phyloP scores from a whole-genome alignment of 92 coral and sea anemone species.

The Zoanthus sansibaricus region DNA sequence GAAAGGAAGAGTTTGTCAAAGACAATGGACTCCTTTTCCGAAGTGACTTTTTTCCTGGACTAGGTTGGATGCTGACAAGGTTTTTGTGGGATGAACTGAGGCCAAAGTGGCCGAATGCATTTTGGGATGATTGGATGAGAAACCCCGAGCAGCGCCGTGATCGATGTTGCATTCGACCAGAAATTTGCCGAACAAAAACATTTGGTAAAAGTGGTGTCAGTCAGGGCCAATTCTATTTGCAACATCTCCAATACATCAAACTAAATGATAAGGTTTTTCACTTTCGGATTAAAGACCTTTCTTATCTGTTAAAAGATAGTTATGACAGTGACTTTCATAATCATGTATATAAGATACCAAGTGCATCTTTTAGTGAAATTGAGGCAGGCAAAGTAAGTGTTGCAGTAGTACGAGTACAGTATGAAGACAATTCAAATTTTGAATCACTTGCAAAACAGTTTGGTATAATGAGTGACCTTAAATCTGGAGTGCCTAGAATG shows the following conservation, averaged over 20 bases:
- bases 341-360: slow-evolving; percentile 73
- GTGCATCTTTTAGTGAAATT: slow-evolving; percentile 69
- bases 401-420: slow-evolving; percentile 75
- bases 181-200: slow-evolving; percentile 87
- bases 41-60: slow-evolving; percentile 92
- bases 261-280: slow-evolving; percentile 74
- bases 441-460: slow-evolving; percentile 68
- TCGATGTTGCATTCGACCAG: slow-evolving; percentile 92
- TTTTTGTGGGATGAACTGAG: slow-evolving; percentile 82
- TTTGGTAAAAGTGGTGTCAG: slow-evolving; percentile 91
- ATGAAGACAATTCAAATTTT: slow-evolving; percentile 66
- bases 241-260: slow-evolving; percentile 81
- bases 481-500: slow-evolving; percentile 95
- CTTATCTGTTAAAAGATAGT: slow-evolving; percentile 75
- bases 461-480: slow-evolving; percentile 82
- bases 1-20: slow-evolving; percentile 70
- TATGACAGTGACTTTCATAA: slow-evolving; percentile 73
- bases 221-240: slow-evolving; percentile 87
- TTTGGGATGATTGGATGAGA: slow-evolving; percentile 99
- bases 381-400: slow-evolving; percentile 52
- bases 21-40: slow-evolving; percentile 85
- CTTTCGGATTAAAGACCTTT: slow-evolving; percentile 77
- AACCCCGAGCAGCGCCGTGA: slow-evolving; percentile 83
- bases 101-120: slow-evolving; percentile 89
- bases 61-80: slow-evolving; percentile 92